Evolutionary conservation across 2,113 vertebrate genomes (phyloP).

Genomic region (Bubo blakistoni): DNA sequence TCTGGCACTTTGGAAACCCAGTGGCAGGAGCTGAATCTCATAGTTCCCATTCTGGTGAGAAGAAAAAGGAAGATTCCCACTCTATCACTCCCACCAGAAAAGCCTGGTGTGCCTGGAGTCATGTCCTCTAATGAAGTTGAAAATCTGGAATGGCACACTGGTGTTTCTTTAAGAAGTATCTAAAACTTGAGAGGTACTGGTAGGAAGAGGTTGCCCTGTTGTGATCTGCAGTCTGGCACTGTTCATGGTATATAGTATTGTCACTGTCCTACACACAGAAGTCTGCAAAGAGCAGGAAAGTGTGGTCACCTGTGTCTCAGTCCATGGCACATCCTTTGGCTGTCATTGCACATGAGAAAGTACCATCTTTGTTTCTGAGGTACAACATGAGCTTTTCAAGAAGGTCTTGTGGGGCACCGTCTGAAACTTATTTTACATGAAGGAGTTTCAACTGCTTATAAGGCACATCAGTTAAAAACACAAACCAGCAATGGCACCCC

Average conservation of each 20-base stretch:
- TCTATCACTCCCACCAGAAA: not conserved
- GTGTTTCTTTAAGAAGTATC: not conserved
- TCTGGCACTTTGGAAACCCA: not conserved
- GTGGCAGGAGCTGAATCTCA: not conserved
- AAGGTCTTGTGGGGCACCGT: not conserved
- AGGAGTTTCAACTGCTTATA: not conserved
- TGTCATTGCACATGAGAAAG: not conserved
- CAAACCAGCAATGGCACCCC: not conserved
- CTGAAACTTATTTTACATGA: not conserved
- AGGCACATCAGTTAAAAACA: not conserved
- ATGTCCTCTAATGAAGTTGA: not conserved
- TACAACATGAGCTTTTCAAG: not conserved
- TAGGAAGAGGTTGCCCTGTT: not conserved
- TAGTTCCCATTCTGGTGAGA: not conserved
- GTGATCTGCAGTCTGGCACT: not conserved
- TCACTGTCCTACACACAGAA: not conserved
- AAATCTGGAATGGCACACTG: not conserved
- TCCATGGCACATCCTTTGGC: not conserved
- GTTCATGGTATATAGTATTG: too few species aligned
- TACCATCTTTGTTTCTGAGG: not conserved
- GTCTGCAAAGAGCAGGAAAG: not conserved
- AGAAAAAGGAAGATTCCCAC: not conserved
- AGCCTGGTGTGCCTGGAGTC: not conserved
- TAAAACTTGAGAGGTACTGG: not conserved
- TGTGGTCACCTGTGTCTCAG: not conserved